These are phyloP conservation scores for Ommatoiulus sabulosus DNA, from an alignment of 2,888 invertebrate species.

Conservation along the genomic window DNA sequence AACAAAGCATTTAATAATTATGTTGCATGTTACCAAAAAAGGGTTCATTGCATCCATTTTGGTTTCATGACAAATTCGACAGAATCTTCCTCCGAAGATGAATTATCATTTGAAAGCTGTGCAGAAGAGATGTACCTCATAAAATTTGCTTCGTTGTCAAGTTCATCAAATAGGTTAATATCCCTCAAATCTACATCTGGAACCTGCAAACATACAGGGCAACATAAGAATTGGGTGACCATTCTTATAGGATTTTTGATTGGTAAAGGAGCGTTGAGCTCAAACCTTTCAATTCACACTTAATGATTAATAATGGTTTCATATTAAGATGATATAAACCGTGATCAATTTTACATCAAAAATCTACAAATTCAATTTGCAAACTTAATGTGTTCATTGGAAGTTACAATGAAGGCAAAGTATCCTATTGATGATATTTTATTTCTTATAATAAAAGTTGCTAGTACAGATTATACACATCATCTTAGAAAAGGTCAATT, in stretches of 20 bases:
- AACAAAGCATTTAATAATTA: no score
- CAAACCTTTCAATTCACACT: neutral
- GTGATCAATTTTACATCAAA: neutral
- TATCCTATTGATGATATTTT: neutral
- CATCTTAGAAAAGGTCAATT: neutral
- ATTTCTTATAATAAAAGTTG: slow-evolving; percentile 21
- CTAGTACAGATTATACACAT: neutral
- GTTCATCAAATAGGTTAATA: slow-evolving; percentile 50
- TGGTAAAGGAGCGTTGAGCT: neutral
- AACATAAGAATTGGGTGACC: neutral
- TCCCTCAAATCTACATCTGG: slow-evolving; percentile 53
- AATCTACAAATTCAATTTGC: neutral
- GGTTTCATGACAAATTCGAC: slow-evolving; percentile 55
- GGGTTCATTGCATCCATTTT: slow-evolving; percentile 22
- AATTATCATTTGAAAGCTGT: slow-evolving; percentile 15
- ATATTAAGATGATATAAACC: neutral
- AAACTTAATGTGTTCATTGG: neutral
- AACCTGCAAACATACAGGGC: neutral
- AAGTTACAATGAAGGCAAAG: neutral
- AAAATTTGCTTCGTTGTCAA: slow-evolving; percentile 16
- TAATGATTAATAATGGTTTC: neutral
- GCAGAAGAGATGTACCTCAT: neutral
- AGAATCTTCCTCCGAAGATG: slow-evolving; percentile 54
- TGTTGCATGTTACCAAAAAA: neutral
- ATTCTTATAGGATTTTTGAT: neutral